Percentiles rank a stretch among this genome's conserved stretches.
Conservation (phyloP, 2,888 invertebrate species). For the Lymantria monacha region DNA sequence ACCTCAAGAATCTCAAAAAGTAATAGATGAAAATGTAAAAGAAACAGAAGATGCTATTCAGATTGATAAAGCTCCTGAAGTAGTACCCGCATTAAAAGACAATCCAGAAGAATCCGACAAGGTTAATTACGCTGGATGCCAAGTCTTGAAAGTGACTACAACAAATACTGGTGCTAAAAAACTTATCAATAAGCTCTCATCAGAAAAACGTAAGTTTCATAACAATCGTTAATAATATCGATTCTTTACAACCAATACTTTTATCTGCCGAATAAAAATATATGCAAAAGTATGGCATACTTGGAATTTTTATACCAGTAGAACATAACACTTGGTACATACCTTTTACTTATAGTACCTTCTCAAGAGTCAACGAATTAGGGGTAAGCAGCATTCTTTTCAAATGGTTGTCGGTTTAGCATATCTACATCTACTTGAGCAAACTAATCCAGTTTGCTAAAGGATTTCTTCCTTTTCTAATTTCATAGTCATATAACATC, state of each 20-base stretch:
- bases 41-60: conserved; percentile 12
- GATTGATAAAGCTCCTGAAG: conserved; percentile 21
- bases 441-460: too few species aligned
- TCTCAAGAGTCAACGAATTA: too few species aligned
- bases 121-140: conserved; percentile 88
- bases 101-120: conserved; percentile 37
- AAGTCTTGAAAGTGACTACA: conserved; percentile 86
- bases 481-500: too few species aligned
- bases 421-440: too few species aligned
- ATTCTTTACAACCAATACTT: neutral
- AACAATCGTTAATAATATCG: neutral
- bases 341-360: too few species aligned
- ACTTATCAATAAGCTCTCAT: conserved; percentile 54
- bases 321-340: too few species aligned
- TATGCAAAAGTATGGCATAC: too few species aligned
- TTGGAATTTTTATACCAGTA: too few species aligned
- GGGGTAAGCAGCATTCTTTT: too few species aligned
- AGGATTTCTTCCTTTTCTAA: too few species aligned
- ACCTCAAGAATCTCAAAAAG: conserved; percentile 24
- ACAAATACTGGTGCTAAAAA: conserved; percentile 71
- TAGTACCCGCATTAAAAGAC: conserved; percentile 27
- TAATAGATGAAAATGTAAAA: conserved; percentile 27
- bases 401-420: too few species aligned
- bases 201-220: conserved; percentile 61
- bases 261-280: too few species aligned